Base-by-base conservation (phyloP, 2,888 invertebrate genomes). In the Temnothorax unifasciatus region DNA sequence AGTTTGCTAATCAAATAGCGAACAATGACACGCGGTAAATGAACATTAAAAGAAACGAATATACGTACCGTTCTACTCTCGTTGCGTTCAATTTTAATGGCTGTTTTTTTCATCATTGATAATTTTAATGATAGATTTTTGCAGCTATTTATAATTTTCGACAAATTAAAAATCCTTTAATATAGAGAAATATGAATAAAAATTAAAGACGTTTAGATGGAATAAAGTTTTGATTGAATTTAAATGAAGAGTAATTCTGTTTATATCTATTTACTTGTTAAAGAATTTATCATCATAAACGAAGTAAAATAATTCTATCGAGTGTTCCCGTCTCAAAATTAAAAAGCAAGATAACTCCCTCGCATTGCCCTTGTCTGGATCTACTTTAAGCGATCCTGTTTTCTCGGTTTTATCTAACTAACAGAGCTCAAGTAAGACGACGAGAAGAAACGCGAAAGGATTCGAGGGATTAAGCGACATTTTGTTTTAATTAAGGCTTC, bases 401-500 rank as follows among this genome's bases (percentile, higher is more conserved):
- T 13, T 15, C 44, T 79, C 13, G n/a, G 4, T 61, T 73, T 81
- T 64, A 61, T 73, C 18, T 34, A 50, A 47, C 18, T 34, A 50
- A 47, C 75, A 18, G 8, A 38, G 18, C 13, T 18, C 47, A 38
- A 38, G 47, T 59, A 79, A 59, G 25, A 18, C 44, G 13, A 25
- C 25, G 73, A 50, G 38, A 81, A 61, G 73, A 73, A 81, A 50
- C 38, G 38, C 59, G 47, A 76, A 64, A 64, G n/a, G 64, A 81
- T 81, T 81, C 44, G 79, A 50, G 73, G 15, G 59, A 73, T 73
- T 73, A 61, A 71, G 59, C 59, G 73, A 73, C 79, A 81, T 81
- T 73, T 64, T 73, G 25, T 73, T 81, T 79, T 81, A 81, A 81
- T 81, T 81, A 81, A 73, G 59, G 50, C 47, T 73, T 47, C 73